Conservation (phyloP, 2,797 vertebrate genomes). For the Lutra lutra region DNA sequence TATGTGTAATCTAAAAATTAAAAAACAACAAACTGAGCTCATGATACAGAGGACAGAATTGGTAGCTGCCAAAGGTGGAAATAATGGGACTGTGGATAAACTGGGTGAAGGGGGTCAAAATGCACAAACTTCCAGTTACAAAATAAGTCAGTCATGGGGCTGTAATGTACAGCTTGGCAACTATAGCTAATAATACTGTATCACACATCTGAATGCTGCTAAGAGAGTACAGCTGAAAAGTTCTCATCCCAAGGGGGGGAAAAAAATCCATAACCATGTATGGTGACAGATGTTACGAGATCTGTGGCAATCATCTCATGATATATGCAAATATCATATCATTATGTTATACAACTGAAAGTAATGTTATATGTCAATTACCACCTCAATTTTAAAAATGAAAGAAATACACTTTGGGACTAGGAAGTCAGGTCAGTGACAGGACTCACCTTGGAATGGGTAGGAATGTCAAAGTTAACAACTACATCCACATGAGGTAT, state of each 20-base stretch:
- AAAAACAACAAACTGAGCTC: not conserved
- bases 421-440: constrained; percentile 70
- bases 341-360: not conserved
- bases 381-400: not conserved
- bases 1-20: not conserved
- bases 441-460: constrained; percentile 95
- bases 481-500: constrained; percentile 98
- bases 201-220: not conserved
- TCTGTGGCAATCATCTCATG: not conserved
- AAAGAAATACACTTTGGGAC: not conserved
- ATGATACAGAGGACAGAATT: not conserved
- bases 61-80: not conserved
- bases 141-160: not conserved
- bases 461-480: constrained; percentile 99
- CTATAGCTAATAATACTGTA: not conserved
- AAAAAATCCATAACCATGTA: not conserved
- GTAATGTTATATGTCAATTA: not conserved
- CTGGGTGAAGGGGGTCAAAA: not conserved
- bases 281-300: not conserved
- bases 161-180: not conserved
- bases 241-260: not conserved
- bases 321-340: not conserved
- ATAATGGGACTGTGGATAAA: not conserved
- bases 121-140: not conserved
- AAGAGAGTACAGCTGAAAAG: not conserved